Percentiles rank a stretch among this genome's conserved stretches.
phyloP scores from a whole-genome alignment of 2,888 invertebrate genomes.

The Tachystola acroxantha region DNA sequence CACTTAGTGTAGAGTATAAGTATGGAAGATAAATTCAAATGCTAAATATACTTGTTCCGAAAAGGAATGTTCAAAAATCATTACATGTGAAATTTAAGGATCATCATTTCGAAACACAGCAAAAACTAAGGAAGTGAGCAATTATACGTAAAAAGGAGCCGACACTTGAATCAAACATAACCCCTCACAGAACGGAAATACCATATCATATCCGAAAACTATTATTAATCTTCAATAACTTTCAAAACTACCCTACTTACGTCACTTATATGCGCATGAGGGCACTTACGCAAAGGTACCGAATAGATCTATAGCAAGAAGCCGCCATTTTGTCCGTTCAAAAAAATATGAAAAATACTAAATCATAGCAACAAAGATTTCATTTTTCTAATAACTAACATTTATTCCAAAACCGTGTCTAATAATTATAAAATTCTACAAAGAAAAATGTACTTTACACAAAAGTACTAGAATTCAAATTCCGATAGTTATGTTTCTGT shows the following conservation, averaged over 20 bases:
- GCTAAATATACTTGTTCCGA: too few relatives aligned
- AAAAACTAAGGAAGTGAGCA: conserved; percentile 47
- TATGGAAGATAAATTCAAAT: too few relatives aligned
- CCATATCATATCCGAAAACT: conserved; percentile 53
- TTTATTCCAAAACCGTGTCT: conserved; percentile 8
- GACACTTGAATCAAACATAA: conserved; percentile 29
- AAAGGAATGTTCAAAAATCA: too few relatives aligned
- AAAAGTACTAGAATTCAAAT: conserved; percentile 10
- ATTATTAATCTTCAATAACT: conserved; percentile 36
- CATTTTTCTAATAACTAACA: conserved; percentile 9
- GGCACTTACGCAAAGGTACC: conserved; percentile 57
- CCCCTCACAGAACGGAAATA: conserved; percentile 53
- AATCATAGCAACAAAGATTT: conserved; percentile 25
- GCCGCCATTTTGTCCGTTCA: conserved; percentile 27
- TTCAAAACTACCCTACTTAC: conserved; percentile 45
- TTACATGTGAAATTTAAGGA: too few relatives aligned
- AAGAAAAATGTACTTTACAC: conserved; percentile 1
- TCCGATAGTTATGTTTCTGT: background rate
- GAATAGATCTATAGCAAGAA: conserved; percentile 25
- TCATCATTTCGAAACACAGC: too few relatives aligned
- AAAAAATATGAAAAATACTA: conserved; percentile 25
- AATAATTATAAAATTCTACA: too few relatives aligned
- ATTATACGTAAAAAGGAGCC: conserved; percentile 42
- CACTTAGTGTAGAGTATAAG: too few relatives aligned
- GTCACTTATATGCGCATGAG: conserved; percentile 56